Evolutionary conservation across 2,888 invertebrate species (phyloP).

Genomic region (Perizoma flavofasciatum): DNA sequence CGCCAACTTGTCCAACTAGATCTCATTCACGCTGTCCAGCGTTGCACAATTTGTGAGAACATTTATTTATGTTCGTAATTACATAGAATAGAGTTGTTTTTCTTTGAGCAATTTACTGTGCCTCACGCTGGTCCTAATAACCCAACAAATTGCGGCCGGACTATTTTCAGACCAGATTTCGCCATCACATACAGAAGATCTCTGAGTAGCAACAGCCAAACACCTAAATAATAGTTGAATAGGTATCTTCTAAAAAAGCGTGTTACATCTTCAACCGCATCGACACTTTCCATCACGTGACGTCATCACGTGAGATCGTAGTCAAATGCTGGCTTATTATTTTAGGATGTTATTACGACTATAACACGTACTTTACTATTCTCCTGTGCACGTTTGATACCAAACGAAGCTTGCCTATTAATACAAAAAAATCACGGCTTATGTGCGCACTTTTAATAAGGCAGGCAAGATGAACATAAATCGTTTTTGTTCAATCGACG

Average conservation of each 20-base stretch:
- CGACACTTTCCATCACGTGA: too few relatives aligned
- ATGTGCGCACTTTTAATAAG: too few relatives aligned
- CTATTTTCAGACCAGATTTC: slow-evolving; percentile 43
- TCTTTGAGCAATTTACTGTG: slow-evolving; percentile 47
- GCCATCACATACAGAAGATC: slow-evolving; percentile 21
- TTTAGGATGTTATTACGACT: too few relatives aligned
- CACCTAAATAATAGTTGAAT: neutral
- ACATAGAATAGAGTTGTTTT: slow-evolving; percentile 56
- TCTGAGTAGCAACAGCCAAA: slow-evolving; percentile 10
- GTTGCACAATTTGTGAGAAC: slow-evolving; percentile 12
- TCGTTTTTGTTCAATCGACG: too few relatives aligned
- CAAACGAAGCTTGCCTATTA: too few relatives aligned
- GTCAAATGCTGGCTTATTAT: too few relatives aligned
- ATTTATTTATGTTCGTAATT: slow-evolving; percentile 44
- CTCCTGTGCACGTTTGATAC: too few relatives aligned
- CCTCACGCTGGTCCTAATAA: slow-evolving; percentile 45
- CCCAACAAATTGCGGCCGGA: slow-evolving; percentile 44
- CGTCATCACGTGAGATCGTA: too few relatives aligned
- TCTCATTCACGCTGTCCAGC: slow-evolving; percentile 9
- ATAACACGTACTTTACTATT: too few relatives aligned
- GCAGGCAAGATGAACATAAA: too few relatives aligned
- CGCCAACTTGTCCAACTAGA: slow-evolving; percentile 17
- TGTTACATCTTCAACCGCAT: neutral
- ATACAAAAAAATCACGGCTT: too few relatives aligned
- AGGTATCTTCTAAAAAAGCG: neutral